Percentiles rank a stretch among this genome's conserved stretches.
These are phyloP conservation scores for Neoniphon sammara DNA, from an alignment of 2,797 vertebrate genomes.

Conservation along the genomic window DNA sequence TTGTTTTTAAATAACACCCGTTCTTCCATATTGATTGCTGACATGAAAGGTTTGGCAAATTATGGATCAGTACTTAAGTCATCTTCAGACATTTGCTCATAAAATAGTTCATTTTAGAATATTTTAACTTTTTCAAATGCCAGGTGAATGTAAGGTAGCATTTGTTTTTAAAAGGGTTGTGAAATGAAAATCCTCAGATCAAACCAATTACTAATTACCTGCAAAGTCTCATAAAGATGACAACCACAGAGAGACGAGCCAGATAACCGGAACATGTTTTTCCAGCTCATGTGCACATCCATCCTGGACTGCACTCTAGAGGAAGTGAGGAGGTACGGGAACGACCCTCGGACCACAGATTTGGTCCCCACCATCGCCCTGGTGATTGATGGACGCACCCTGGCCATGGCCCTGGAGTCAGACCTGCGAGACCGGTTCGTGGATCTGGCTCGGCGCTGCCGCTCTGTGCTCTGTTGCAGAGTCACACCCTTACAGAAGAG, in stretches of 20 bases:
- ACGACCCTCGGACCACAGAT: constrained; percentile 49
- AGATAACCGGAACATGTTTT: constrained; percentile 15
- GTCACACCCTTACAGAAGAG: constrained; percentile 93
- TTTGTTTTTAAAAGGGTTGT: too few relatives aligned
- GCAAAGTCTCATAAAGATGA: background rate
- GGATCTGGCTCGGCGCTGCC: constrained; percentile 83
- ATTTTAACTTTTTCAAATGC: background rate
- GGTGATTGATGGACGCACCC: constrained; percentile 88
- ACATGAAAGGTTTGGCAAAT: too few relatives aligned
- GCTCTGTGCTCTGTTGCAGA: constrained; percentile 90
- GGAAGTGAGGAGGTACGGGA: constrained; percentile 83
- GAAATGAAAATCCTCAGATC: too few relatives aligned
- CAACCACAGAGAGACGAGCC: background rate
- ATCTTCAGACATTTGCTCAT: too few relatives aligned
- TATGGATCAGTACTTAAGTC: too few relatives aligned
- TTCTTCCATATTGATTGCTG: too few relatives aligned
- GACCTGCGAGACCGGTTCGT: constrained; percentile 88
- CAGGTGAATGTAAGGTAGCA: too few relatives aligned
- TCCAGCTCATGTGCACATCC: constrained; percentile 87
- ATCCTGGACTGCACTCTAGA: constrained; percentile 88
- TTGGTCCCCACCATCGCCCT: constrained; percentile 81
- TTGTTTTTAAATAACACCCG: too few relatives aligned
- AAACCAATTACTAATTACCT: background rate
- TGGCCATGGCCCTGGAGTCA: constrained; percentile 84
- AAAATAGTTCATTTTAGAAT: too few relatives aligned